Conservation (phyloP, 2,797 vertebrate species). For the Microtus californicus region DNA sequence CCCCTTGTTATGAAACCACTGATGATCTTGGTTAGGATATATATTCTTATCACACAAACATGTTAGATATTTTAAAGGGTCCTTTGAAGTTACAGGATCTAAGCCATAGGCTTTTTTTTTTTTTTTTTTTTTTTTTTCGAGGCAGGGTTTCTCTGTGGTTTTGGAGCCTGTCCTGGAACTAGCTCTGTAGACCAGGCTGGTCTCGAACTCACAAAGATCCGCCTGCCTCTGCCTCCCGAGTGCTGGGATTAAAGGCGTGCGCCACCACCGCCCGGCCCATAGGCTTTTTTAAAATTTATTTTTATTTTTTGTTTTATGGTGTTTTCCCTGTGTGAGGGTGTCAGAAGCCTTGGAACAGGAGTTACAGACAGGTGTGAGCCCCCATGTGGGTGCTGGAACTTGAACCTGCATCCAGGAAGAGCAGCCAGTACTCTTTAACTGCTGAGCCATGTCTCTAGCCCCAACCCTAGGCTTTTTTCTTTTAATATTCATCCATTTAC, state of each 20-base stretch:
- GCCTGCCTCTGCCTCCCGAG: no score
- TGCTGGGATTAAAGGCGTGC: no score
- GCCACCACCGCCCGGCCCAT: no score
- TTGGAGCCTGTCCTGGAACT: no score
- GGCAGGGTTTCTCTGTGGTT: no score
- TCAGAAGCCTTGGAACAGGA: not conserved
- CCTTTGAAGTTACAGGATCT: not conserved
- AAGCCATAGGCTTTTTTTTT: not conserved
- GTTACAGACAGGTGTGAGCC: not conserved
- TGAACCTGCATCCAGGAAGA: not conserved
- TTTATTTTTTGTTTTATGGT: constrained; percentile 43
- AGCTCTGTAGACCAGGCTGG: no score
- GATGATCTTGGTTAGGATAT: not conserved
- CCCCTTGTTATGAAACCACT: constrained; percentile 10
- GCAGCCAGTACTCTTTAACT: no score
- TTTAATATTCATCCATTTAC: no score
- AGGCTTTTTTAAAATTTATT: not conserved
- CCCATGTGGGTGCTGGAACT: not conserved
- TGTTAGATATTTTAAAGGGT: constrained; percentile 1
- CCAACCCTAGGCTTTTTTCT: no score
- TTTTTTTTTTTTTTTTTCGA: constrained; percentile 49
- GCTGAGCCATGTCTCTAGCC: no score
- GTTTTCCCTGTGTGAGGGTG: not conserved
- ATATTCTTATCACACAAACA: not conserved
- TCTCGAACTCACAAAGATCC: no score